Conservation (phyloP, 2,797 vertebrate genomes). For the Argentina silus region DNA sequence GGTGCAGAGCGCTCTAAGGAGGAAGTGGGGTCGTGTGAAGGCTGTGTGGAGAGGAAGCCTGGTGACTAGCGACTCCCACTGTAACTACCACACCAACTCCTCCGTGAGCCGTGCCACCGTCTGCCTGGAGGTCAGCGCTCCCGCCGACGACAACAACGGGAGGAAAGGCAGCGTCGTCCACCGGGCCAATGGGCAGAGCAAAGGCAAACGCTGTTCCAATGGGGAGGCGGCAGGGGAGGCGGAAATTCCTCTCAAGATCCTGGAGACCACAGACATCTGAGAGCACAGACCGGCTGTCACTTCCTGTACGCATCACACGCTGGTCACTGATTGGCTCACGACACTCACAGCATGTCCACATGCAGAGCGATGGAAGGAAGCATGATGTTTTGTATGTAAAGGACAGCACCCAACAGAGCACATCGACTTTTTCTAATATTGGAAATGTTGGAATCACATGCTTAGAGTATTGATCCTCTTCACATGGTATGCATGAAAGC, state of each 20-base stretch:
- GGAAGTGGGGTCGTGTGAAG: slow-evolving; percentile 73
- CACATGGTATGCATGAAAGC: slow-evolving; percentile 23
- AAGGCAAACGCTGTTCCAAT: slow-evolving; percentile 43
- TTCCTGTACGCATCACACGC: neutral
- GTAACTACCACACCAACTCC: slow-evolving; percentile 75
- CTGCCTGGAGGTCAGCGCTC: slow-evolving; percentile 45
- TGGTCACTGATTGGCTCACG: neutral
- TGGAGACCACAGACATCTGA: slow-evolving; percentile 65
- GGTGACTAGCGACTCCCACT: slow-evolving; percentile 60
- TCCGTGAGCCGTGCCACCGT: slow-evolving; percentile 71
- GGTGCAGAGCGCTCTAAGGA: slow-evolving; percentile 75
- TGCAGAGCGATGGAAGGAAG: neutral
- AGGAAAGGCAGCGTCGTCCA: neutral
- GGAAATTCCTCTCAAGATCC: slow-evolving; percentile 27
- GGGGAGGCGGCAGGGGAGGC: slow-evolving; percentile 30
- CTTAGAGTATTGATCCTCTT: neutral
- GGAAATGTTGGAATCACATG: neutral
- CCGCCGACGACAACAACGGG: neutral
- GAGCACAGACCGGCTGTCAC: neutral
- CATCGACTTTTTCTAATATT: neutral
- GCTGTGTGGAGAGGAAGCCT: slow-evolving; percentile 61
- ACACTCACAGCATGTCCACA: neutral
- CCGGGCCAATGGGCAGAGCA: slow-evolving; percentile 53
- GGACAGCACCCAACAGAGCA: too few species aligned
- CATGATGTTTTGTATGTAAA: too few species aligned